phyloP scores from a whole-genome alignment of 1,140 invertebrate genomes.

The Aphis gossypii region DNA sequence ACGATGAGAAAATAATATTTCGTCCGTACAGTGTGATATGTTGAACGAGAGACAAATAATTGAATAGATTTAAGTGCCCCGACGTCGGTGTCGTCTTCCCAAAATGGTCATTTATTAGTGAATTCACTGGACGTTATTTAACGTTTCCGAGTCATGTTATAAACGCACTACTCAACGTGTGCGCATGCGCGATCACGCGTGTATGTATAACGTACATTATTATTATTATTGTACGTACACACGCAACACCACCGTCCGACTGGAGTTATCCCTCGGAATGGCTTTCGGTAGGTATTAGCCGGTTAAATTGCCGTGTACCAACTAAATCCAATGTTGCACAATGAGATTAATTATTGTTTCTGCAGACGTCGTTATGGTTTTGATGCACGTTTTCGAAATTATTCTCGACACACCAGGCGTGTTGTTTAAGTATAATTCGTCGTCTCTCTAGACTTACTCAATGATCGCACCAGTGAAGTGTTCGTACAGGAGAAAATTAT shows the following conservation, averaged over 20 bases:
- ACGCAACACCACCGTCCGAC: neutral
- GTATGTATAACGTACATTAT: neutral
- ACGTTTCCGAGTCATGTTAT: neutral
- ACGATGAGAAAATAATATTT: neutral
- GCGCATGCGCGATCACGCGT: neutral
- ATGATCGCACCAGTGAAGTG: neutral
- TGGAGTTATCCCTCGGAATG: neutral
- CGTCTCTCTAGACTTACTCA: neutral
- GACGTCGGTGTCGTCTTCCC: neutral
- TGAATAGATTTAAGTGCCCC: neutral
- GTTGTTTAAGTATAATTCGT: neutral
- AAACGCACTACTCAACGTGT: neutral
- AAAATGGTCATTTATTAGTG: neutral
- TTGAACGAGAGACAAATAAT: neutral
- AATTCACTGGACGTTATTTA: neutral
- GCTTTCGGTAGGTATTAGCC: neutral
- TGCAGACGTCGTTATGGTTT: neutral
- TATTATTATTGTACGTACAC: neutral
- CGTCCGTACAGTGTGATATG: neutral
- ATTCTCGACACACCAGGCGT: neutral
- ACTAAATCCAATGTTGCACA: neutral
- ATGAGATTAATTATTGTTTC: conserved; percentile 1
- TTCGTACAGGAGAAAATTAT: neutral
- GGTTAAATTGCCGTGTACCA: neutral
- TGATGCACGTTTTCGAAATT: neutral